phyloP scores from a whole-genome alignment of 1,140 invertebrate genomes.

The Charaxes varanes region DNA sequence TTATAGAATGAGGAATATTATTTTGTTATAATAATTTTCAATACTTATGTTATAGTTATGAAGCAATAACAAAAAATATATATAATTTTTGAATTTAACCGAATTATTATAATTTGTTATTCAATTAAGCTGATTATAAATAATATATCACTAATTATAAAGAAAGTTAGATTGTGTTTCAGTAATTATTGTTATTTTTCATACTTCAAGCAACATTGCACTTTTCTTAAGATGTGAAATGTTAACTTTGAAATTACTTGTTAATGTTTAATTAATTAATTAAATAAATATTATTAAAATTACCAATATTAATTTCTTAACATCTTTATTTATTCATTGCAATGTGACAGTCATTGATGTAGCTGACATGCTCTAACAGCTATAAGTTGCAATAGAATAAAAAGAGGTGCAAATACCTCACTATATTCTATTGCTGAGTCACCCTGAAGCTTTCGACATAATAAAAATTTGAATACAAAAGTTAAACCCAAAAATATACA shows the following conservation, averaged over 20 bases:
- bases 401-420: slow-evolving; percentile 93
- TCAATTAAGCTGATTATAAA: no score
- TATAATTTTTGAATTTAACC: no score
- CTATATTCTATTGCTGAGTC: slow-evolving; percentile 89
- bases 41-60: no score
- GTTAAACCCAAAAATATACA: slow-evolving; percentile 87
- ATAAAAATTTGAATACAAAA: slow-evolving; percentile 93
- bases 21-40: neutral
- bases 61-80: no score
- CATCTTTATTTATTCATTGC: neutral
- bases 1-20: neutral
- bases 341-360: slow-evolving; percentile 51
- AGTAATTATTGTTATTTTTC: no score
- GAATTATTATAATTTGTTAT: no score
- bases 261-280: no score
- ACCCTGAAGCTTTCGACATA: slow-evolving; percentile 91
- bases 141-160: no score
- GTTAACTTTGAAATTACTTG: no score
- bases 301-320: slow-evolving; percentile 1
- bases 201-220: no score
- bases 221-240: no score
- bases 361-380: slow-evolving; percentile 94
- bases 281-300: slow-evolving; percentile 5
- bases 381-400: slow-evolving; percentile 91
- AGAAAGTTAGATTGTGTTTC: no score